Evolutionary conservation across 92 coral and sea anemone genomes (phyloP), one percentile per base, ranked within the genome.

Genomic region (Porites rus): DNA sequence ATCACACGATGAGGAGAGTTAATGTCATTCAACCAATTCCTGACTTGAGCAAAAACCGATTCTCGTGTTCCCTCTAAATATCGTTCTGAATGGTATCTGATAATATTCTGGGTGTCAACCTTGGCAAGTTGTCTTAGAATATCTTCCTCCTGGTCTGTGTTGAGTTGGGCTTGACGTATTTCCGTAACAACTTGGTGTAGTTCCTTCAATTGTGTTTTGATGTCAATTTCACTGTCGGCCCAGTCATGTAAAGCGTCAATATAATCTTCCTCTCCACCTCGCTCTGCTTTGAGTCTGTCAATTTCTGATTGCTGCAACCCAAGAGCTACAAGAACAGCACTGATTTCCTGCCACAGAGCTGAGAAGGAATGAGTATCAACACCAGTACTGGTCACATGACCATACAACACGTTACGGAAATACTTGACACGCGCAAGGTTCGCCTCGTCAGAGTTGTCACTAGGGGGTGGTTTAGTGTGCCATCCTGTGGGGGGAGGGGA

Each of bases 1-100:
- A 69, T 54, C 65, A 87, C 90, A 46, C 76, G 87, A 66, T 74
- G 38, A 18, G 74, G 20, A 3, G 84, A 87, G 25, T 38, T 86
- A 4, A 3, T 11, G 24, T 78, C 78, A 25, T 65, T 14, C 4
- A 73, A 72, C 88, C 84, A 87, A 21, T 65, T 31, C 6, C 69
- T 75, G 17, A 90, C 76, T 31, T 31, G 21, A 0, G 82, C 46
- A 7, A 90, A 69, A 28, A 90, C 51, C 79, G 90, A 90, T 8
- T 17, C 10, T 10, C 93, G 82, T 16, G 87, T 90, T 20, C 90
- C 90, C 46, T 38, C 46, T 38, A 38, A 38, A 38, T 38, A 38
- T 38, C 6, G 0, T 38, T 38, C 46, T 38, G 46, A 38, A 38
- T 38, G 46, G 46, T 38, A 0, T 38, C 46, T 38, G 0, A 38